Conservation (phyloP, 2,797 vertebrate genomes). For the Sylvilagus floridanus region DNA sequence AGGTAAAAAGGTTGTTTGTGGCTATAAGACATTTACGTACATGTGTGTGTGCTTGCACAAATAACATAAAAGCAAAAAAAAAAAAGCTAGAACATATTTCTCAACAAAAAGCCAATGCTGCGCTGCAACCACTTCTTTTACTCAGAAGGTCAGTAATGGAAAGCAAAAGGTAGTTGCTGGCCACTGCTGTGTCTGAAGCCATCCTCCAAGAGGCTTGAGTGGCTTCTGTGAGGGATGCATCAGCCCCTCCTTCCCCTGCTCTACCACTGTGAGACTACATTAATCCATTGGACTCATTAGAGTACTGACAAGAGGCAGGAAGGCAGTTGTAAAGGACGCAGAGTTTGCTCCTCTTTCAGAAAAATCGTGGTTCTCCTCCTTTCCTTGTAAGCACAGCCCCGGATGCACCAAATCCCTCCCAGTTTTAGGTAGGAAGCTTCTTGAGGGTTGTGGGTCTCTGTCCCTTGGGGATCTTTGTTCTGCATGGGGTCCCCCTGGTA, state of each 20-base stretch:
- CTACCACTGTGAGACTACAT: not conserved
- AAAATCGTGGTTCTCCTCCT: not conserved
- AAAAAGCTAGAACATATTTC: not conserved
- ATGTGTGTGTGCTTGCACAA: no score
- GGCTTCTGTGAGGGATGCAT: not conserved
- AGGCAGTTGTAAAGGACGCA: not conserved
- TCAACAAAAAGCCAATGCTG: not conserved
- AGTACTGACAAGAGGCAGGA: not conserved
- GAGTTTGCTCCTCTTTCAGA: not conserved
- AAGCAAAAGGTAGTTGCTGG: not conserved
- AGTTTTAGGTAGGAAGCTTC: not conserved
- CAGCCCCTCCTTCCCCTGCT: not conserved
- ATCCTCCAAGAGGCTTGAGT: not conserved
- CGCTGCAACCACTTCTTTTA: not conserved
- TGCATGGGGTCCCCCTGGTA: not conserved
- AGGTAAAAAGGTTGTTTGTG: not conserved
- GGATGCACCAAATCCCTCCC: not conserved
- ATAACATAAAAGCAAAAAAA: not conserved
- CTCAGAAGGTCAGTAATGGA: slow-evolving; percentile 11
- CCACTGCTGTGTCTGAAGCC: not conserved
- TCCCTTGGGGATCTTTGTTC: not conserved
- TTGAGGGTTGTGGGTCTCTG: not conserved
- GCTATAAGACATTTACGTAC: not conserved
- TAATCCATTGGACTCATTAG: not conserved
- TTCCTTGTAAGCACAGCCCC: not conserved